Evolutionary conservation across 2,113 vertebrate genomes (phyloP).

Genomic region (Telmatochromis sp.): DNA sequence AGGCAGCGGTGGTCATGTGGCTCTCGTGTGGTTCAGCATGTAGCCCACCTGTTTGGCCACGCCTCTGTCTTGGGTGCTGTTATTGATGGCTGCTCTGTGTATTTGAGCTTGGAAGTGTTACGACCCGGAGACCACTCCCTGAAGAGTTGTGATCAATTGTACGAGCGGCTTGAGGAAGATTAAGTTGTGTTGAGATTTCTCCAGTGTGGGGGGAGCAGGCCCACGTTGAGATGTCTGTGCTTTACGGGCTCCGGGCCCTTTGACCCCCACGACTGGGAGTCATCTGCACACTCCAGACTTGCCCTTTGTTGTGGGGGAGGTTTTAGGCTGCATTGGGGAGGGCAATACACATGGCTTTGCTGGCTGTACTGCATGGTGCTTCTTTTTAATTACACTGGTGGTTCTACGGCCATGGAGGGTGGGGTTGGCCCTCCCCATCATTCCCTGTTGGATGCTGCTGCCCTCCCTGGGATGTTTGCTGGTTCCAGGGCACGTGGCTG

Average conservation of each 20-base stretch:
- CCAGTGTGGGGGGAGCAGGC: not conserved
- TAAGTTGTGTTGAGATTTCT: not conserved
- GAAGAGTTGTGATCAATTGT: not conserved
- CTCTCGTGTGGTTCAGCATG: not conserved
- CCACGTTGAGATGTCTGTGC: not conserved
- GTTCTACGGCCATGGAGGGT: rapidly evolving
- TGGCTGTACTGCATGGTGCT: not conserved
- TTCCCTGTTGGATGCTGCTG: not conserved
- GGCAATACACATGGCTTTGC: not conserved
- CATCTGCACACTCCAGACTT: not conserved
- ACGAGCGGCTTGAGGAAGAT: not conserved
- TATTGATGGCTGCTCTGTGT: not conserved
- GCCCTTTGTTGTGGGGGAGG: not conserved
- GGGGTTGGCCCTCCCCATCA: not conserved
- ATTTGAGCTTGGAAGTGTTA: not conserved
- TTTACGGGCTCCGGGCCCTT: not conserved
- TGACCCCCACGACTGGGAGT: rapidly evolving
- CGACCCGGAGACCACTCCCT: not conserved
- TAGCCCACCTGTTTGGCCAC: not conserved
- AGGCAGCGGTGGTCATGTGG: not conserved
- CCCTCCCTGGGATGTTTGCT: not conserved
- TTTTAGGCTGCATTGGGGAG: not conserved
- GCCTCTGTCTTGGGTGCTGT: not conserved
- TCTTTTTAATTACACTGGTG: not conserved
- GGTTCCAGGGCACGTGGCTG: rapidly evolving